Conservation (phyloP, 2,888 invertebrate genomes). For the Leptinotarsa rubiginosa region DNA sequence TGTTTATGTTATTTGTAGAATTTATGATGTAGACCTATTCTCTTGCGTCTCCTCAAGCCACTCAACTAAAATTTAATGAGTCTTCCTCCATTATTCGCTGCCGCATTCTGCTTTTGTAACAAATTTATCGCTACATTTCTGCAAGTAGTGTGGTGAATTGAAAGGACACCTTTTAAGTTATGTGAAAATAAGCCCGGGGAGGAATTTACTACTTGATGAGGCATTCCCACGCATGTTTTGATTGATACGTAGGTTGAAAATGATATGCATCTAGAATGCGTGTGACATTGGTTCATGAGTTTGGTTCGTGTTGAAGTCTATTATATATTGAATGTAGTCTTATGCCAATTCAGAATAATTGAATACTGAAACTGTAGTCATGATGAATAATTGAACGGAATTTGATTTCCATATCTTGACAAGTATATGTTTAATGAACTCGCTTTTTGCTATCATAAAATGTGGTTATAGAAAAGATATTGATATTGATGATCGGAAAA, state of each 20-base stretch:
- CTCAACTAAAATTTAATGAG: slow-evolving; percentile 22
- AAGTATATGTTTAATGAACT: too few species aligned
- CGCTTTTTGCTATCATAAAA: too few species aligned
- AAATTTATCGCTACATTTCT: slow-evolving; percentile 29
- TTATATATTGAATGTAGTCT: background rate
- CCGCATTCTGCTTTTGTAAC: slow-evolving; percentile 19
- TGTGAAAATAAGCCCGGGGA: slow-evolving; percentile 22
- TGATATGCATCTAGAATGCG: slow-evolving; percentile 1
- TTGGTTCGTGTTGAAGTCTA: background rate
- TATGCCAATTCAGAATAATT: slow-evolving; percentile 5
- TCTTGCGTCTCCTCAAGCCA: slow-evolving; percentile 17
- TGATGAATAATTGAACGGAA: background rate
- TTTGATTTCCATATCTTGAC: too few species aligned
- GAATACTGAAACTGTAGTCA: background rate
- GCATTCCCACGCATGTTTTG: slow-evolving; percentile 8
- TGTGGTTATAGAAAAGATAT: too few species aligned
- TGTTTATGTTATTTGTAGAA: background rate
- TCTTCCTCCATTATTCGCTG: slow-evolving; percentile 19
- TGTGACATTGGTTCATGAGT: slow-evolving; percentile 2
- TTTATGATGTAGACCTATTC: slow-evolving; percentile 21
- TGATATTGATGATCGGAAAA: too few species aligned
- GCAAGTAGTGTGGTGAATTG: slow-evolving; percentile 22
- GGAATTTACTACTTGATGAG: slow-evolving; percentile 18
- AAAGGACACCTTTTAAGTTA: slow-evolving; percentile 28
- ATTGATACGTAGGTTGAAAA: slow-evolving; percentile 11